Percentiles rank a stretch among this genome's conserved stretches.
Conservation (phyloP, 2,113 vertebrate genomes). For the Aegithalos caudatus region DNA sequence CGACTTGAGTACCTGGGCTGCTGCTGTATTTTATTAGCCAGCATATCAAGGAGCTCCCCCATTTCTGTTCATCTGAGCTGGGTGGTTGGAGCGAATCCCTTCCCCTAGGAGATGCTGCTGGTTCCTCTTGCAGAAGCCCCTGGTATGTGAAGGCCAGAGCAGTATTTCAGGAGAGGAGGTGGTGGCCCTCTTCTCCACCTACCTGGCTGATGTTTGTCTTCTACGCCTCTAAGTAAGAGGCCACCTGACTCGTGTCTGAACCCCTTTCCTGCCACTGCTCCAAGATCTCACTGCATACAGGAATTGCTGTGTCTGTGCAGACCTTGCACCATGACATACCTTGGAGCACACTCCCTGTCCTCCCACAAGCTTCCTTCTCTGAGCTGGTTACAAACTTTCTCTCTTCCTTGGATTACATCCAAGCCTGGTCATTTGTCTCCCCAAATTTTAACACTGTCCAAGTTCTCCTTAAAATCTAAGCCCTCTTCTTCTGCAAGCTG, state of each 20-base stretch:
- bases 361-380: neutral
- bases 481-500: neutral
- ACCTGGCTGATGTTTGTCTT: neutral
- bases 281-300: neutral
- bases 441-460: neutral
- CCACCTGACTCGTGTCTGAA: neutral
- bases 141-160: fast-evolving
- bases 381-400: neutral
- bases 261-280: neutral
- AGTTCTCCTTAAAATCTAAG: neutral
- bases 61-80: neutral
- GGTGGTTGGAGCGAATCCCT: neutral
- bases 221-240: neutral
- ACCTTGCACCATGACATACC: neutral
- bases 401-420: neutral
- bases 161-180: neutral
- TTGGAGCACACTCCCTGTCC: neutral
- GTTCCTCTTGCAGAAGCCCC: neutral
- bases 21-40: neutral
- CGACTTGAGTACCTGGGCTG: neutral
- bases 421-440: neutral
- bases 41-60: fast-evolving
- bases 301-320: neutral
- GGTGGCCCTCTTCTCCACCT: neutral
- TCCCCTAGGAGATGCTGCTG: neutral